Evolutionary conservation across 2,113 vertebrate genomes (phyloP).

Genomic region (western clawed frog (Xenopus tropicalis)): DNA sequence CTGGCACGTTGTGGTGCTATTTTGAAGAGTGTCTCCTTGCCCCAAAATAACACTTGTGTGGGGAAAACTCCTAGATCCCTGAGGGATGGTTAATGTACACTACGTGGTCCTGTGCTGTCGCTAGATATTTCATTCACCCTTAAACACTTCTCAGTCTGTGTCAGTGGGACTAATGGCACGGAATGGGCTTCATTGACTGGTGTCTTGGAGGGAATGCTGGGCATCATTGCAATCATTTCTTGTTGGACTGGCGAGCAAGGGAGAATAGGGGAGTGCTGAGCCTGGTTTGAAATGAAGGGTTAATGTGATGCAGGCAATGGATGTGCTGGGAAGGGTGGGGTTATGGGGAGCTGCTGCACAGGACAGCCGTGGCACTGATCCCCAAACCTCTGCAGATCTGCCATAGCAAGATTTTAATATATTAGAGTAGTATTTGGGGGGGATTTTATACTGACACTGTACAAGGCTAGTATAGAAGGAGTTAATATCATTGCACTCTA

Average conservation of each 20-base stretch:
- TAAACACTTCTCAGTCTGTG: neutral
- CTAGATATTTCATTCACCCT: neutral
- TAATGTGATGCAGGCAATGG: no score
- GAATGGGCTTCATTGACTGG: neutral
- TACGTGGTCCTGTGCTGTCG: neutral
- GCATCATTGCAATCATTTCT: no score
- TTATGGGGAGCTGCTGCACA: no score
- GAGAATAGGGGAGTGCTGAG: no score
- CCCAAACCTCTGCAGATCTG: no score
- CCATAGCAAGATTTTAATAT: neutral
- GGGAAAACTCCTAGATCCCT: neutral
- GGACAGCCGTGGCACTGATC: no score
- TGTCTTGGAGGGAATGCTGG: no score
- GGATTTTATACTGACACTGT: neutral
- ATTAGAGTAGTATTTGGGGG: neutral
- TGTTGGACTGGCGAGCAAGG: no score
- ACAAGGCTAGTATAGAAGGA: neutral
- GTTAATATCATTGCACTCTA: neutral
- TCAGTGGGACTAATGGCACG: neutral
- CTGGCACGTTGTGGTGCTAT: slow-evolving; percentile 4
- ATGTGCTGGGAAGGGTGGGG: no score
- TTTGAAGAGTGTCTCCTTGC: neutral
- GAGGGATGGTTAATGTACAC: neutral
- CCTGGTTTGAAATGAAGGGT: no score
- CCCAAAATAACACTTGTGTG: neutral